These are phyloP conservation scores for Enteromius trimaculatus DNA, from an alignment of 2,797 vertebrate genomes.

Conservation along the genomic window DNA sequence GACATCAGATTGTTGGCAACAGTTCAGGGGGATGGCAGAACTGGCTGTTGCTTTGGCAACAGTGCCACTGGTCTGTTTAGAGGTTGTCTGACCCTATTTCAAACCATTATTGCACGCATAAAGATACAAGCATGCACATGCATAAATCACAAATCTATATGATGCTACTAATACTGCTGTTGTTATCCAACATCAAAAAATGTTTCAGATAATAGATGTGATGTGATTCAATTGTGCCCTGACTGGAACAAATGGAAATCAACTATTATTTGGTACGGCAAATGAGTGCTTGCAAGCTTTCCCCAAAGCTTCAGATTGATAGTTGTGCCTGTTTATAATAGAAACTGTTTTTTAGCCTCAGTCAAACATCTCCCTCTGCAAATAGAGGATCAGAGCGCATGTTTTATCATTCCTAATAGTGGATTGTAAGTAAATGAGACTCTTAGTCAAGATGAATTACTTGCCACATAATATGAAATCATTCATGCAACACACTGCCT, in stretches of 20 bases:
- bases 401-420: constrained; percentile 34
- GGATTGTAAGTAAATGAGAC: constrained; percentile 45
- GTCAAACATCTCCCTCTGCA: constrained; percentile 7
- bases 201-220: constrained; percentile 22
- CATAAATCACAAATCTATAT: constrained; percentile 3
- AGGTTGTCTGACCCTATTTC: constrained; percentile 49
- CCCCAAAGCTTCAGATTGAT: constrained; percentile 17
- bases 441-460: constrained; percentile 52
- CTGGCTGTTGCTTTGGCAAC: constrained; percentile 56
- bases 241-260: constrained; percentile 32
- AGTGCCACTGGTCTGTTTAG: constrained; percentile 44
- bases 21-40: constrained; percentile 35
- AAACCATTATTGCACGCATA: constrained; percentile 37
- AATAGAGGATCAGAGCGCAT: neutral
- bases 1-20: constrained; percentile 32
- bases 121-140: constrained; percentile 28
- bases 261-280: constrained; percentile 25
- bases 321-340: constrained; percentile 24
- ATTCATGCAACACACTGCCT: constrained; percentile 38
- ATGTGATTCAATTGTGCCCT: constrained; percentile 32
- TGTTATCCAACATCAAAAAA: constrained; percentile 15
- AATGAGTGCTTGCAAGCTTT: neutral
- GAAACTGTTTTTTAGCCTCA: neutral
- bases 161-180: constrained; percentile 14
- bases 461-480: constrained; percentile 41